Percentiles rank a stretch among this genome's conserved stretches.
Conservation (phyloP, 1,140 invertebrate species). For the Drosophila kurseongensis region DNA sequence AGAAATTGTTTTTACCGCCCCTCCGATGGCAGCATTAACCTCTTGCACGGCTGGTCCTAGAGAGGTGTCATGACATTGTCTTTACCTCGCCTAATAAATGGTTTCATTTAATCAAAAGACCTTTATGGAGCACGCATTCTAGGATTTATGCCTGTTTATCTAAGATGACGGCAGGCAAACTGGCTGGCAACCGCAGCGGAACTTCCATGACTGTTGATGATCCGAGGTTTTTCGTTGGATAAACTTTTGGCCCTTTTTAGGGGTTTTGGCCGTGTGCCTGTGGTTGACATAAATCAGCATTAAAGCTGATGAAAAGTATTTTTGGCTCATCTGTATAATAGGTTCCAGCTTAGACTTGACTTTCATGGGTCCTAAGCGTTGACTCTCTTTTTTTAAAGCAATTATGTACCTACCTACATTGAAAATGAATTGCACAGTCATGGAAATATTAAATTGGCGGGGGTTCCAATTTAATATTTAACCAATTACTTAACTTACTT, state of each 20-base stretch:
- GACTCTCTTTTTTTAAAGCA: slow-evolving; percentile 2
- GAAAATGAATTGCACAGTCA: slow-evolving; percentile 12
- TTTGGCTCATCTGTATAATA: slow-evolving; percentile 40
- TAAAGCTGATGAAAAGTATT: slow-evolving; percentile 72
- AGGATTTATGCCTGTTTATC: slow-evolving; percentile 66
- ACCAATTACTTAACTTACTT: no score
- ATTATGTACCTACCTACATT: slow-evolving; percentile 4
- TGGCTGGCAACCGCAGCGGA: slow-evolving; percentile 34
- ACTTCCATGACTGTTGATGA: slow-evolving; percentile 51
- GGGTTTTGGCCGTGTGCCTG: slow-evolving; percentile 38
- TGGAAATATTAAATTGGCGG: not conserved
- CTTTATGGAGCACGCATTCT: slow-evolving; percentile 66
- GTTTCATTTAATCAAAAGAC: slow-evolving; percentile 79
- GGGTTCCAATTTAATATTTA: no score
- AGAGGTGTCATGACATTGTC: slow-evolving; percentile 69
- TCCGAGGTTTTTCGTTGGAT: slow-evolving; percentile 49
- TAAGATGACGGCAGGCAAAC: slow-evolving; percentile 43
- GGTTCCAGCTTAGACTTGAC: slow-evolving; percentile 13
- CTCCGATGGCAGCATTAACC: slow-evolving; percentile 18
- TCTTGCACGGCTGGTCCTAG: slow-evolving; percentile 24
- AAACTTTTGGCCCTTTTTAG: slow-evolving; percentile 65
- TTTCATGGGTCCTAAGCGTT: slow-evolving; percentile 22
- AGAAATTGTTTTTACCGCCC: slow-evolving; percentile 70
- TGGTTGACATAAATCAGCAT: slow-evolving; percentile 77
- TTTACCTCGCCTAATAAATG: slow-evolving; percentile 77